Conservation (phyloP, 1,140 invertebrate genomes). For the Penaeus indicus region DNA sequence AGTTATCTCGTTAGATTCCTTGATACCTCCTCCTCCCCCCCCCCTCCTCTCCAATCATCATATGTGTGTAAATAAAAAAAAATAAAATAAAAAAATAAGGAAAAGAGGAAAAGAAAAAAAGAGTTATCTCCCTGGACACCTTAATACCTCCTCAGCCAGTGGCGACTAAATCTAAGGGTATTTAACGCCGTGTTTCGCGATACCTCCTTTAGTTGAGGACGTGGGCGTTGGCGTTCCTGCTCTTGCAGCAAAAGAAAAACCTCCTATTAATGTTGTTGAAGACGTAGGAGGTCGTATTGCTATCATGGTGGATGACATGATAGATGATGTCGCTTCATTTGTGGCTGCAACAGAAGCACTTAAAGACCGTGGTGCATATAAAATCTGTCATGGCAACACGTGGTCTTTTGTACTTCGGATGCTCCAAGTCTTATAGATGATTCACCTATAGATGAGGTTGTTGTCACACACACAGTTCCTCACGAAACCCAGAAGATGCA, state of each 20-base stretch:
- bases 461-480: constrained; percentile 98
- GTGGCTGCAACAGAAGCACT: constrained; percentile 96
- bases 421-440: constrained; percentile 96
- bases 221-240: constrained; percentile 88
- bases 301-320: constrained; percentile 91
- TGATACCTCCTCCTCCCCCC: no score
- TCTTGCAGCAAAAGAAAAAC: constrained; percentile 95
- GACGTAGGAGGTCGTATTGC: constrained; percentile 97
- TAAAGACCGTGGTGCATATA: constrained; percentile 98
- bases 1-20: no score
- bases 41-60: no score
- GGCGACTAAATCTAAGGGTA: no score
- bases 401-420: constrained; percentile 94
- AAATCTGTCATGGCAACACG: constrained; percentile 99
- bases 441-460: constrained; percentile 98
- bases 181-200: no score
- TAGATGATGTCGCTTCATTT: constrained; percentile 93
- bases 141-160: no score
- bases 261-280: constrained; percentile 98
- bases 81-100: not conserved
- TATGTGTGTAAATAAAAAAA: not conserved
- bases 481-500: constrained; percentile 99
- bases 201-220: constrained; percentile 71
- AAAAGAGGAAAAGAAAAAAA: no score
- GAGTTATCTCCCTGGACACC: no score